These are phyloP conservation scores for Taenioides sp. DNA, from an alignment of 2,797 vertebrate species.

Conservation along the genomic window DNA sequence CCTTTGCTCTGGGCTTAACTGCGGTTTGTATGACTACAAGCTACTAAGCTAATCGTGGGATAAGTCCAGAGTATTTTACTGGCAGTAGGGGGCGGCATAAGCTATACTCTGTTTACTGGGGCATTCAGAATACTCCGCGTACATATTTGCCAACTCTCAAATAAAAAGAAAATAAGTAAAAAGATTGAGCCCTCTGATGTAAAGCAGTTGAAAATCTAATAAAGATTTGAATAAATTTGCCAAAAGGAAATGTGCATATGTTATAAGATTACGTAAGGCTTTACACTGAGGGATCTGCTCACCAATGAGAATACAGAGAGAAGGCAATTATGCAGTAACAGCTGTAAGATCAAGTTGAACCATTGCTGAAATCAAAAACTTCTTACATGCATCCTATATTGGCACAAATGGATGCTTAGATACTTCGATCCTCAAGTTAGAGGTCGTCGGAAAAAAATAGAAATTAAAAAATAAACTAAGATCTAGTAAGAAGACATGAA, in stretches of 20 bases:
- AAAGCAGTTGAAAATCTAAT: slow-evolving; percentile 60
- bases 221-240: slow-evolving; percentile 6
- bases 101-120: slow-evolving; percentile 88
- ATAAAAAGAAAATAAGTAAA: slow-evolving; percentile 55
- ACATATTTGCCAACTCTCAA: slow-evolving; percentile 99
- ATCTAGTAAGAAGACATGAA: slow-evolving; percentile 95
- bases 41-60: slow-evolving; percentile 64
- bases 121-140: slow-evolving; percentile 95
- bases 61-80: slow-evolving; percentile 86
- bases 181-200: slow-evolving; percentile 83
- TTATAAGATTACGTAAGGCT: slow-evolving; percentile 74
- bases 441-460: slow-evolving; percentile 80
- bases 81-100: slow-evolving; percentile 87
- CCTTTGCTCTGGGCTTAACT: slow-evolving; percentile 64
- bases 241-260: slow-evolving; percentile 7
- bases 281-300: slow-evolving; percentile 90
- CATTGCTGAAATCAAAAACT: slow-evolving; percentile 70
- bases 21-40: slow-evolving; percentile 72
- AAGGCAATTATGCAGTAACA: slow-evolving; percentile 99
- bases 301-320: slow-evolving; percentile 94
- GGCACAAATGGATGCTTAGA: slow-evolving; percentile 92
- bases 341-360: slow-evolving; percentile 65
- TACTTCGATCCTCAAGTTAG: slow-evolving; percentile 86
- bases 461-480: slow-evolving; percentile 80
- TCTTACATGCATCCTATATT: slow-evolving; percentile 96